Percentiles rank a stretch among this genome's conserved stretches.
Conservation (phyloP, 1,140 invertebrate genomes). For the Drosophila athabasca region DNA sequence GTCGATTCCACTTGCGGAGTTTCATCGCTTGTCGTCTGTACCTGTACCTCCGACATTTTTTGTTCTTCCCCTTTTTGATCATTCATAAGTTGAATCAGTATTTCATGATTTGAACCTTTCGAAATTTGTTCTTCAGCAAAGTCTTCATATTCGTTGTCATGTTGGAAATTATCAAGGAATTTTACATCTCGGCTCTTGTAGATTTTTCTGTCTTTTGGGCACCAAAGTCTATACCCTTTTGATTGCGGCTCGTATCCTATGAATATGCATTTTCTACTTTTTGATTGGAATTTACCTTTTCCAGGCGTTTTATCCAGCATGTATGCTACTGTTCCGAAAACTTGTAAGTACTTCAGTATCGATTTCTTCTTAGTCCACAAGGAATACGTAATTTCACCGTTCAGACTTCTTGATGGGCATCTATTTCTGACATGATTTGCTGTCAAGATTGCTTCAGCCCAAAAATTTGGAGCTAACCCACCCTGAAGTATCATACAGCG, state of each 20-base stretch:
- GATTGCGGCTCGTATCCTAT: neutral
- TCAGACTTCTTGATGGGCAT: no score
- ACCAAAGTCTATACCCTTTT: constrained; percentile 3
- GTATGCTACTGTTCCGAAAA: neutral
- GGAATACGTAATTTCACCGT: no score
- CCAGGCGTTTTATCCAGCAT: neutral
- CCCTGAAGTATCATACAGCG: no score
- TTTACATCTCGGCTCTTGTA: constrained; percentile 10
- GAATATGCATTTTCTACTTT: neutral
- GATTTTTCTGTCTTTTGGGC: constrained; percentile 1
- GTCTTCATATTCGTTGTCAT: constrained; percentile 4
- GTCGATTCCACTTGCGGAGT: neutral
- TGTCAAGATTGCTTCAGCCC: no score
- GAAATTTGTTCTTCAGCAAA: neutral
- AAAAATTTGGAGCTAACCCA: no score
- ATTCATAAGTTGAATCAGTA: neutral
- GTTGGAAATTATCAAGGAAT: constrained; percentile 4
- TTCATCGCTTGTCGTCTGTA: neutral
- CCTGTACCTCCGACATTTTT: no score
- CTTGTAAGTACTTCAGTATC: no score
- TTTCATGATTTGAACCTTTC: neutral
- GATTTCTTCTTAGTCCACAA: no score
- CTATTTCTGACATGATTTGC: no score
- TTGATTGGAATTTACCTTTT: constrained; percentile 1
- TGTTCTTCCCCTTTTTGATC: neutral